Evolutionary conservation across 2,888 invertebrate genomes (phyloP).

Genomic region (Lampropteryx suffumata): DNA sequence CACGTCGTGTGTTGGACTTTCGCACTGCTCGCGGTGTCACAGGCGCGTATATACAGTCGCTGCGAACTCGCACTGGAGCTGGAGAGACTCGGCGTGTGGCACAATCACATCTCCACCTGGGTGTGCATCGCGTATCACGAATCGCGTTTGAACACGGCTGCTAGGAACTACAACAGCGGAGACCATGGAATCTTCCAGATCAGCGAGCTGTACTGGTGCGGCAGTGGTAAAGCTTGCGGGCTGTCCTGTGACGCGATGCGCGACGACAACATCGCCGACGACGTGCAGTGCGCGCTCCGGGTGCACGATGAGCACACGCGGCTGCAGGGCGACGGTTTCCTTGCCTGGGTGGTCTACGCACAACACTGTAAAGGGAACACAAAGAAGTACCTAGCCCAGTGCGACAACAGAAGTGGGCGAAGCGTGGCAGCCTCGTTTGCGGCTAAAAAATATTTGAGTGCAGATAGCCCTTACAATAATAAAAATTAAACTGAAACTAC

Average conservation of each 20-base stretch:
- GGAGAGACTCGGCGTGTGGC: slow-evolving; percentile 77
- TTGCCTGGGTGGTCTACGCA: slow-evolving; percentile 88
- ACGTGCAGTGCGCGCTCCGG: slow-evolving; percentile 85
- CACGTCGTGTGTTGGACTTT: slow-evolving; percentile 64
- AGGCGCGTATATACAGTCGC: slow-evolving; percentile 82
- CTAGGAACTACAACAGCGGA: slow-evolving; percentile 73
- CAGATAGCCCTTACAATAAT: too few relatives aligned
- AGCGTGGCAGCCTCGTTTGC: too few relatives aligned
- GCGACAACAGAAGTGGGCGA: slow-evolving; percentile 46
- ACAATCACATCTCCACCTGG: slow-evolving; percentile 83
- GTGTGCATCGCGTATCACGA: slow-evolving; percentile 89
- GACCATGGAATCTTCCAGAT: slow-evolving; percentile 90
- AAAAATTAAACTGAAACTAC: too few relatives aligned
- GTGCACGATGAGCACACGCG: slow-evolving; percentile 86
- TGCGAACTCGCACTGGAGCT: slow-evolving; percentile 89
- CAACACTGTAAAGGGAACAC: slow-evolving; percentile 82
- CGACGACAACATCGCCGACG: slow-evolving; percentile 87
- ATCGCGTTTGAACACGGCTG: slow-evolving; percentile 86
- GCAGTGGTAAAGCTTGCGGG: slow-evolving; percentile 84
- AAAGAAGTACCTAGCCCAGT: slow-evolving; percentile 79
- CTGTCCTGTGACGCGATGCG: slow-evolving; percentile 84
- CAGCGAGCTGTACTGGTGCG: slow-evolving; percentile 88
- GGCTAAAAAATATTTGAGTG: too few relatives aligned
- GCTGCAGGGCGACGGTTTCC: slow-evolving; percentile 87
- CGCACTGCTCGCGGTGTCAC: slow-evolving; percentile 52